Evolutionary conservation across 1,140 invertebrate species (phyloP).

Genomic region (Mizuhopecten yessoensis): DNA sequence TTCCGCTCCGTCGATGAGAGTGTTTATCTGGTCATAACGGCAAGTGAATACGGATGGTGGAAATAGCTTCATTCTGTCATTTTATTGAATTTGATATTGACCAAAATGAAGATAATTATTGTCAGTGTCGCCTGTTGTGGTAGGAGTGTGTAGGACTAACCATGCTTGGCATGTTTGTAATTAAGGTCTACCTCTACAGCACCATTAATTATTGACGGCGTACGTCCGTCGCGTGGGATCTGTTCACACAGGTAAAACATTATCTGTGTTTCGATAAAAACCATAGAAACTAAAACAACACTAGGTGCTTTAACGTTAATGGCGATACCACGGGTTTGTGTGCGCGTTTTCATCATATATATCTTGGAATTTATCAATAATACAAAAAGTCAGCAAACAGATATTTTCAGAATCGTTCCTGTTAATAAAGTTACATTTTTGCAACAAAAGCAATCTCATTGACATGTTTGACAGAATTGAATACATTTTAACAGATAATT

Average conservation of each 20-base stretch:
- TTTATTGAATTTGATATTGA: conserved; percentile 25
- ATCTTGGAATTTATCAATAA: background rate
- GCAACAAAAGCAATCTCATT: too few relatives aligned
- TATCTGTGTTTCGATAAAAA: conserved; percentile 17
- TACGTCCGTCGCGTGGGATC: conserved; percentile 29
- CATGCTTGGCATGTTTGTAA: conserved; percentile 16
- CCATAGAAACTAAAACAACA: conserved; percentile 27
- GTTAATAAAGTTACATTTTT: too few relatives aligned
- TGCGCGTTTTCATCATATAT: background rate
- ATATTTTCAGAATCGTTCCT: too few relatives aligned
- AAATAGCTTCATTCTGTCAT: background rate
- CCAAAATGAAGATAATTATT: conserved; percentile 15
- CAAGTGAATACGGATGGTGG: background rate
- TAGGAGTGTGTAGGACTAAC: background rate
- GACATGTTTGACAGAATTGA: too few relatives aligned
- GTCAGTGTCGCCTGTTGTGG: background rate
- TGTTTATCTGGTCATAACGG: background rate
- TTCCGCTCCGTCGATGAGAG: conserved; percentile 9
- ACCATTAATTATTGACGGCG: conserved; percentile 16
- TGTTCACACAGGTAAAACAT: conserved; percentile 17
- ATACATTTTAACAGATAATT: too few relatives aligned
- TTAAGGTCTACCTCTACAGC: background rate
- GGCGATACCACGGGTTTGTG: background rate
- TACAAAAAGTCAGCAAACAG: background rate
- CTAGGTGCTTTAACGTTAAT: background rate